Evolutionary conservation across 2,888 invertebrate species (phyloP), one percentile per base, ranked within the genome.

Genomic region (Lithophane socia): DNA sequence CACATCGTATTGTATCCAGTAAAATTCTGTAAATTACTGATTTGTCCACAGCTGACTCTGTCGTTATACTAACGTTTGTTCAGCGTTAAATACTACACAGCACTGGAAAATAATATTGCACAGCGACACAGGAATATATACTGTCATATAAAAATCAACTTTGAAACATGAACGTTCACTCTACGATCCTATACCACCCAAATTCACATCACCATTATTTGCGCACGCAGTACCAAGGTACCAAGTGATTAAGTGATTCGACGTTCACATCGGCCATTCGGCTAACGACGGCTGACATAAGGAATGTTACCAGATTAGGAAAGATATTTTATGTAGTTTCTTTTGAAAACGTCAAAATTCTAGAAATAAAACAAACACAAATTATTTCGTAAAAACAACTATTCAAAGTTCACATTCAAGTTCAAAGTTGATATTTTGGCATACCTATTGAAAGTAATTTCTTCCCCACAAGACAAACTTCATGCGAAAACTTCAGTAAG

Each of bases 1-100:
- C 92, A 92, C 94, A 91, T 89, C 87, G 88, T 91, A 91, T 91
- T 90, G 87, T 92, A 92, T 91, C 90, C 84, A 90, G 86, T 86
- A 91, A 89, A 90, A 91, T 91, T 91, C 86, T 91, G 85, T 90
- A 90, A 91, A 89, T 89, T 92, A 90, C 90, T 87, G 89, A 91
- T 79, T 88, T 87, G 87, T 90, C 89, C 90, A 89, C 91, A 91
- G 90, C 87, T 91, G 90, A 88, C 90, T 89, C 86, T 87, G 90
- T 85, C 78, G 75, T 79, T 81, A 75, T n/a, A 69, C 72, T 74
- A 82, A 83, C 81, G 86, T 87, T 86, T 86, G 86, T 81, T 85
- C 70, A 75, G 77, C 78, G 77, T 83, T 80, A 84, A 78, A 79
- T 86, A 87, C 78, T 81, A 85, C 88, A 90, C 89, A 86, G 86